Evolutionary conservation across 2,797 vertebrate species (phyloP).

Genomic region (Acrossocheilus wenchowensis): DNA sequence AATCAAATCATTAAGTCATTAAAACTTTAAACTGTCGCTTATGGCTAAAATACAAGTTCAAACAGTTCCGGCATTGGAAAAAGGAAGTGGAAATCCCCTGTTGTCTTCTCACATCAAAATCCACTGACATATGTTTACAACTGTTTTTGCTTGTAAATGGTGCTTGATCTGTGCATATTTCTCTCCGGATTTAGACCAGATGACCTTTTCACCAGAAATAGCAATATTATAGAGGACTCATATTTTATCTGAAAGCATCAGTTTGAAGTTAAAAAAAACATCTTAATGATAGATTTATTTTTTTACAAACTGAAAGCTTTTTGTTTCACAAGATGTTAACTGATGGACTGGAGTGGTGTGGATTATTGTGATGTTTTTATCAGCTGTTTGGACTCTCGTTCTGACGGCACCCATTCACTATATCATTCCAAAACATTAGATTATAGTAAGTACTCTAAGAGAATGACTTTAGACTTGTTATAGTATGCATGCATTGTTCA

Average conservation of each 20-base stretch:
- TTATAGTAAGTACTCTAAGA: neutral
- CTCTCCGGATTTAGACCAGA: neutral
- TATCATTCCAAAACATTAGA: neutral
- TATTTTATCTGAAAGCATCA: neutral
- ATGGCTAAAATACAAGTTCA: neutral
- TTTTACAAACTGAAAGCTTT: neutral
- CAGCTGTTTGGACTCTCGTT: neutral
- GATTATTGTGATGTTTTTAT: neutral
- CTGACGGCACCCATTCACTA: neutral
- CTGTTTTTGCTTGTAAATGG: neutral
- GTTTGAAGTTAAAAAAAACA: neutral
- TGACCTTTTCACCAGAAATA: neutral
- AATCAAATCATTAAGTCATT: neutral
- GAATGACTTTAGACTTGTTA: neutral
- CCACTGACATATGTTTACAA: neutral
- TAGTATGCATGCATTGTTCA: neutral
- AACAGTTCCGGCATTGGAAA: neutral
- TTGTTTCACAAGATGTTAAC: neutral
- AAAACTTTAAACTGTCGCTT: neutral
- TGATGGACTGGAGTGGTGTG: neutral
- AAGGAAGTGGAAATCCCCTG: neutral
- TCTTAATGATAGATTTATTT: neutral
- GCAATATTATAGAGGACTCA: neutral
- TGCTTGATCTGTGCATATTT: neutral
- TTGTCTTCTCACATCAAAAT: neutral